Evolutionary conservation across 2,113 vertebrate species (phyloP).

Genomic region (Mirza zaza): DNA sequence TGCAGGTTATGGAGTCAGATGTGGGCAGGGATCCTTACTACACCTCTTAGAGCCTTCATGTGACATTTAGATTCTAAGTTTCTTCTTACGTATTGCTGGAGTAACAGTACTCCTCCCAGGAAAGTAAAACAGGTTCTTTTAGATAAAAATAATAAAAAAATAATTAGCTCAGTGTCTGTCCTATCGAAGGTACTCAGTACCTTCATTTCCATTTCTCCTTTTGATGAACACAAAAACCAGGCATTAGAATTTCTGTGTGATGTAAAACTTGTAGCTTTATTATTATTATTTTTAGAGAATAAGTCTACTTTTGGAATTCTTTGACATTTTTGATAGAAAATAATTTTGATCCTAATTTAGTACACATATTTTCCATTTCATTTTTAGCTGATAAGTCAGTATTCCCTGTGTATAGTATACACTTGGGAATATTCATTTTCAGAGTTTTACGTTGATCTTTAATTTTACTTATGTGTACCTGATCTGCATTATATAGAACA

Average conservation of each 20-base stretch:
- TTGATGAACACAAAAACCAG: conserved; percentile 14
- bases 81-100: not conserved
- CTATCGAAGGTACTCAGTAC: not conserved
- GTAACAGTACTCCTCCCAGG: not conserved
- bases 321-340: conserved; percentile 18
- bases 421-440: not conserved
- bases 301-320: not conserved
- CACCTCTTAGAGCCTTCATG: not conserved
- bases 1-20: not conserved
- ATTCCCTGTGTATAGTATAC: not conserved
- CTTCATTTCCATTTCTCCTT: conserved; percentile 21
- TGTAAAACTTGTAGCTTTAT: conserved; percentile 49
- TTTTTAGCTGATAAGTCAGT: conserved; percentile 38
- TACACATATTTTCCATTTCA: conserved; percentile 14
- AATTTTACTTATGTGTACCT: not conserved
- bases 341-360: not conserved
- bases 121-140: not conserved
- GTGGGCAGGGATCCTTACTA: conserved; percentile 3
- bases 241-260: conserved; percentile 27
- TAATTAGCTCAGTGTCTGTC: conserved; percentile 10
- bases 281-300: not conserved
- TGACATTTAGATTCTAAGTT: conserved; percentile 20
- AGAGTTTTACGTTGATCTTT: conserved; percentile 39
- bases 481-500: not conserved
- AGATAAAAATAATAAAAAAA: conserved; percentile 43